phyloP scores from a whole-genome alignment of 2,113 vertebrate genomes.

The Todiramphus chloris region DNA sequence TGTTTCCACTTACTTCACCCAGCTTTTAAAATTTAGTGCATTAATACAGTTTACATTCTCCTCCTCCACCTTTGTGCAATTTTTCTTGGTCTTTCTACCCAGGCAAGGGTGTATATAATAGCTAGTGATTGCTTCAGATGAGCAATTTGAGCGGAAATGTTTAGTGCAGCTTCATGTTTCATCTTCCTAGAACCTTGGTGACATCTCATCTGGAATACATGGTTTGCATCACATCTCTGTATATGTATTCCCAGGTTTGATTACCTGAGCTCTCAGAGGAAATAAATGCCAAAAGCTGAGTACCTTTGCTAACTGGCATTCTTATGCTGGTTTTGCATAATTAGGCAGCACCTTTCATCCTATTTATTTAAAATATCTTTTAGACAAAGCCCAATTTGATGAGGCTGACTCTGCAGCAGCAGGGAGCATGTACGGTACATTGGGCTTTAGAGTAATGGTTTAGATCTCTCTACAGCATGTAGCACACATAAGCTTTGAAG shows the following conservation, averaged over 20 bases:
- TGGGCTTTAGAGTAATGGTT: constrained; percentile 69
- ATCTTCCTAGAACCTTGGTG: neutral
- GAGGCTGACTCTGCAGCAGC: constrained; percentile 56
- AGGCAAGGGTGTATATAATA: neutral
- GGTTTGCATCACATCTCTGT: neutral
- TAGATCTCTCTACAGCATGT: constrained; percentile 65
- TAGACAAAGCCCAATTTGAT: constrained; percentile 59
- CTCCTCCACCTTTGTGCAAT: neutral
- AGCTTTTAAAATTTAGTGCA: neutral
- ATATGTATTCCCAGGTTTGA: constrained; percentile 5
- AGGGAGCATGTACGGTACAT: constrained; percentile 62
- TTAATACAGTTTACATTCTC: neutral
- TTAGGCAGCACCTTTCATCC: constrained; percentile 45
- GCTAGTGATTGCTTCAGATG: constrained; percentile 1
- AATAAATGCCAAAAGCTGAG: constrained; percentile 19
- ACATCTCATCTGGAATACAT: neutral
- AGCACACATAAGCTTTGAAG: constrained; percentile 67
- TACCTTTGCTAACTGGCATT: constrained; percentile 42
- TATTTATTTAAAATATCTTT: constrained; percentile 51
- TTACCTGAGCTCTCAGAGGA: constrained; percentile 24
- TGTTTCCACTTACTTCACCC: neutral
- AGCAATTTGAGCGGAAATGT: neutral
- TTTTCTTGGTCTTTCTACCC: neutral
- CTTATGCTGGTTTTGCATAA: constrained; percentile 46
- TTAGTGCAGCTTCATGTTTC: constrained; percentile 16